Percentiles rank a stretch among this genome's conserved stretches.
Conservation (phyloP, 37 sponge, comb jelly and placozoan genomes). For the Spongilla lacustris region DNA sequence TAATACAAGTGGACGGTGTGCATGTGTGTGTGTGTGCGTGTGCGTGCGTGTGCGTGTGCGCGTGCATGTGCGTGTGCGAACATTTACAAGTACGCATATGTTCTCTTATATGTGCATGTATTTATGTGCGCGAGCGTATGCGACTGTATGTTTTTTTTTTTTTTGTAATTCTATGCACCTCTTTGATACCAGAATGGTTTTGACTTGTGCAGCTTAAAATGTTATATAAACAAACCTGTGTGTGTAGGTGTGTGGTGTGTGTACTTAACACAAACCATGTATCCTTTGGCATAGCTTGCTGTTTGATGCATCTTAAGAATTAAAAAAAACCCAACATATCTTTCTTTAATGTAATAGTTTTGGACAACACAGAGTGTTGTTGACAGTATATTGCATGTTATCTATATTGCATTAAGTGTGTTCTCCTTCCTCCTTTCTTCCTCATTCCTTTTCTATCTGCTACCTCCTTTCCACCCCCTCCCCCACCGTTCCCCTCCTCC, state of each 20-base stretch:
- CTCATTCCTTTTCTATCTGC: neutral
- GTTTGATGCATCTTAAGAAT: too few relatives aligned
- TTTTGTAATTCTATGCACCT: neutral
- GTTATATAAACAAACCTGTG: too few relatives aligned
- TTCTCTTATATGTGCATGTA: neutral
- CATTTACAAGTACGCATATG: neutral
- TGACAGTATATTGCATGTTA: too few relatives aligned
- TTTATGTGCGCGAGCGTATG: neutral
- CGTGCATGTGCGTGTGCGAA: neutral
- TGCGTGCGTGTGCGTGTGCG: neutral
- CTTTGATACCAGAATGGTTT: neutral
- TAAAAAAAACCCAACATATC: too few relatives aligned
- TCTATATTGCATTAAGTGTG: neutral
- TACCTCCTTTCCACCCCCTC: neutral
- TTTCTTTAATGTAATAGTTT: too few relatives aligned
- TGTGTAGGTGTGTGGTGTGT: neutral
- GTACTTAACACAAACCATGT: neutral
- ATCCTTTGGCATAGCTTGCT: neutral
- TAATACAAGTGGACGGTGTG: neutral
- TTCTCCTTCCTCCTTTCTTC: neutral
- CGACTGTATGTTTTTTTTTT: neutral
- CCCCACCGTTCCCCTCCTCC: neutral
- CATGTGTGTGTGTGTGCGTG: slow-evolving; percentile 1
- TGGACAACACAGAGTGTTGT: too few relatives aligned
- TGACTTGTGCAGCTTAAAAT: neutral